phyloP scores from a whole-genome alignment of 2,113 vertebrate genomes.

The Vulpes lagopus region DNA sequence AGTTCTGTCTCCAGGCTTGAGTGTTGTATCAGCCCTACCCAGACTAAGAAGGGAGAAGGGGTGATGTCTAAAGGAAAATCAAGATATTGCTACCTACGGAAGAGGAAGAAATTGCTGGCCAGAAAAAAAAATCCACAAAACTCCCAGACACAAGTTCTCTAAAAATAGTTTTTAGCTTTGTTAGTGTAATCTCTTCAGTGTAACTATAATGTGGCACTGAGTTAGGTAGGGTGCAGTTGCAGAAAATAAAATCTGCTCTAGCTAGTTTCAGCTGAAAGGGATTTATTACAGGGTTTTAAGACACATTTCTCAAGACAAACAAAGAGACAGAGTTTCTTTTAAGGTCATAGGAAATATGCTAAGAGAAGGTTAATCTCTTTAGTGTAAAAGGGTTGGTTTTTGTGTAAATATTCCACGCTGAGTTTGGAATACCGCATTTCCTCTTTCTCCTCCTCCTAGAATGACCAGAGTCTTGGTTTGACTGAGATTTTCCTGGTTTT shows the following conservation, averaged over 20 bases:
- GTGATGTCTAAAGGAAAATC: neutral
- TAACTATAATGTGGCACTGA: slow-evolving; percentile 45
- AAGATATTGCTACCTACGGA: neutral
- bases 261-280: slow-evolving; percentile 70
- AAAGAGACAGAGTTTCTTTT: slow-evolving; percentile 72
- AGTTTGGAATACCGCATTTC: slow-evolving; percentile 68
- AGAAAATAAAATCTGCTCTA: slow-evolving; percentile 64
- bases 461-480: neutral
- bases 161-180: slow-evolving; percentile 63
- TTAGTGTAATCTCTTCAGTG: slow-evolving; percentile 54
- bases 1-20: neutral
- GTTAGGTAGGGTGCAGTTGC: slow-evolving; percentile 37
- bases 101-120: neutral
- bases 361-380: slow-evolving; percentile 79
- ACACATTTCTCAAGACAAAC: slow-evolving; percentile 76
- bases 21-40: neutral
- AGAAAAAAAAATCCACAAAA: neutral
- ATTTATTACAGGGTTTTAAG: slow-evolving; percentile 77
- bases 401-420: slow-evolving; percentile 72
- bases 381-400: slow-evolving; percentile 73
- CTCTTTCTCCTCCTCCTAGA: neutral
- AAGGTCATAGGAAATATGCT: slow-evolving; percentile 79
- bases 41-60: neutral
- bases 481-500: neutral
- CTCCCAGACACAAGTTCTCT: slow-evolving; percentile 39